phyloP scores from a whole-genome alignment of 2,113 vertebrate genomes.

The Smithornis capensis region DNA sequence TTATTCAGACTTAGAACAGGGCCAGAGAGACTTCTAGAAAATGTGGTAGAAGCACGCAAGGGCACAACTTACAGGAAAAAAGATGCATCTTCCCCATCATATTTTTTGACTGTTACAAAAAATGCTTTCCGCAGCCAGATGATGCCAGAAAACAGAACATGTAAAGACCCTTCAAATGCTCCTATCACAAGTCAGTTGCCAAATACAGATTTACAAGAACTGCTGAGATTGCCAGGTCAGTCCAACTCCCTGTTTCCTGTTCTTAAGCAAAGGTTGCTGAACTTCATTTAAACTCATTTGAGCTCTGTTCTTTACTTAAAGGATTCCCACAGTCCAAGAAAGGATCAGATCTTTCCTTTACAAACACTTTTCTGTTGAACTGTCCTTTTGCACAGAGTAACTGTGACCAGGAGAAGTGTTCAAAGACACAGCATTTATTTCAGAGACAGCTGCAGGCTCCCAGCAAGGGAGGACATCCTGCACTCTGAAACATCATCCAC shows the following conservation, averaged over 20 bases:
- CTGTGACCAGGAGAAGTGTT: not conserved
- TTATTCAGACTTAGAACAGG: not conserved
- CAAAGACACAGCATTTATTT: not conserved
- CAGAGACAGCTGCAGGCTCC: not conserved
- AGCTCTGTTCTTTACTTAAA: not conserved
- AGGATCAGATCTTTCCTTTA: not conserved
- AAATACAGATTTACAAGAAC: not conserved
- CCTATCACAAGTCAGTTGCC: not conserved
- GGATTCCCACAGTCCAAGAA: not conserved
- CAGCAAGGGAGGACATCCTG: not conserved
- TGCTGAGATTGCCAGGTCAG: not conserved
- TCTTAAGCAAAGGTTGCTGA: slow-evolving; percentile 7
- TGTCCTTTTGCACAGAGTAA: not conserved
- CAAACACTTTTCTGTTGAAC: not conserved
- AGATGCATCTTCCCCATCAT: not conserved
- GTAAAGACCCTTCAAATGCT: not conserved
- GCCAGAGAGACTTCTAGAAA: not conserved
- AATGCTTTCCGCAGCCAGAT: not conserved
- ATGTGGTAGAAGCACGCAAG: not conserved
- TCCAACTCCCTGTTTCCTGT: not conserved
- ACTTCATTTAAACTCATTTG: not conserved
- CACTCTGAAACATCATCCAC: not conserved
- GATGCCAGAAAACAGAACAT: not conserved
- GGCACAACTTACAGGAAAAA: not conserved
- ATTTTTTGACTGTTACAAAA: not conserved